Evolutionary conservation across 2,113 vertebrate genomes (phyloP).

Genomic region (Pao palembangensis): DNA sequence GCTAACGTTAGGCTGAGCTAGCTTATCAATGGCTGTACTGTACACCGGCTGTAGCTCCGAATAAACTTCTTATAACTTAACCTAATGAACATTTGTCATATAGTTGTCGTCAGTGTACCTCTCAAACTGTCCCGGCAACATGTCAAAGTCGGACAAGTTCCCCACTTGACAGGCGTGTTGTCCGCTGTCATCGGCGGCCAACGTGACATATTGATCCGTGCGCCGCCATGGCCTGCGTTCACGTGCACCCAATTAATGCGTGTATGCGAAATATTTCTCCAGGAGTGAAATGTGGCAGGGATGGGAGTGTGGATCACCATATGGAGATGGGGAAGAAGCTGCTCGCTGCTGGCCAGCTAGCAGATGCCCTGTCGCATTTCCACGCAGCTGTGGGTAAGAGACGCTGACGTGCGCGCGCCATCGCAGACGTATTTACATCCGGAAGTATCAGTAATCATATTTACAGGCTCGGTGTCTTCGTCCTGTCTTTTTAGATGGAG

Average conservation of each 20-base stretch:
- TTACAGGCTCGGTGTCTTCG: background rate
- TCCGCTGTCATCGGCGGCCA: background rate
- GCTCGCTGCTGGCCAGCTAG: conserved; percentile 93
- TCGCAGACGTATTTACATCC: background rate
- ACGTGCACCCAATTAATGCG: background rate
- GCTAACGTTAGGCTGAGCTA: conserved; percentile 22
- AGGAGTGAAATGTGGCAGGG: conserved; percentile 90
- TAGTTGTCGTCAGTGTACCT: too few species aligned
- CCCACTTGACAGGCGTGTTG: background rate
- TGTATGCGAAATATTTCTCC: conserved; percentile 21
- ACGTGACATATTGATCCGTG: too few species aligned
- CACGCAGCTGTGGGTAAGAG: conserved; percentile 92
- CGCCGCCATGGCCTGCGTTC: too few species aligned
- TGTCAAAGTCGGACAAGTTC: background rate
- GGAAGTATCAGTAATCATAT: too few species aligned
- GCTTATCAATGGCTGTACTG: too few species aligned
- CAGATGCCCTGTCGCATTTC: conserved; percentile 95
- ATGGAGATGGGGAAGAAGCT: conserved; percentile 99
- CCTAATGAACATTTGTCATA: too few species aligned
- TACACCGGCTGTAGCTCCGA: background rate
- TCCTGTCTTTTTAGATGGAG: conserved; percentile 79
- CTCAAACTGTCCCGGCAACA: background rate
- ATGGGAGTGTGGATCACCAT: conserved; percentile 91
- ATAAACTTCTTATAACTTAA: too few species aligned
- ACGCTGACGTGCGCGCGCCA: background rate